Evolutionary conservation across 92 coral and sea anemone species (phyloP).

Genomic region (Palythoa grandis): DNA sequence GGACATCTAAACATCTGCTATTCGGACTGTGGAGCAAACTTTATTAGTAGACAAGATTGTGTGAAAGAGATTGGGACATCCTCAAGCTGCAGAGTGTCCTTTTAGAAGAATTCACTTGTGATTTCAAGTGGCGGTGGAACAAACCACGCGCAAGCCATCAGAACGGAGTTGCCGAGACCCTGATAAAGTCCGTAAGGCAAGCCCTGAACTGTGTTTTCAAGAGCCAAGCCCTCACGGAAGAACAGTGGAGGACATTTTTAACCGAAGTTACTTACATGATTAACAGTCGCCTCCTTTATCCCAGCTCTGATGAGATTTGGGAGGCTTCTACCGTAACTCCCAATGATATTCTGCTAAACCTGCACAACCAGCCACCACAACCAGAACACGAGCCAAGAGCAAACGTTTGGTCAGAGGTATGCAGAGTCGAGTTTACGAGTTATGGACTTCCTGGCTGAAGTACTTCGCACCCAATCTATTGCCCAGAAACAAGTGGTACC

Average conservation of each 20-base stretch:
- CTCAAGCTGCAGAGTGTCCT: background rate
- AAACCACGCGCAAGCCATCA: slow-evolving; percentile 44
- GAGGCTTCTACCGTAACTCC: slow-evolving; percentile 45
- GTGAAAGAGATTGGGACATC: slow-evolving; percentile 48
- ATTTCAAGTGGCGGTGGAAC: slow-evolving; percentile 42
- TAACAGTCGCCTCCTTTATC: background rate
- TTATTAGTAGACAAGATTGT: slow-evolving; percentile 52
- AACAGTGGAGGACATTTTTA: too few species aligned
- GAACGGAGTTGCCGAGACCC: slow-evolving; percentile 28
- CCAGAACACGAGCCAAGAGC: slow-evolving; percentile 18
- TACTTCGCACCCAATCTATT: slow-evolving; percentile 49
- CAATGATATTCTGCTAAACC: slow-evolving; percentile 49
- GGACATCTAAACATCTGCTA: slow-evolving; percentile 62
- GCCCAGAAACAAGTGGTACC: slow-evolving; percentile 54
- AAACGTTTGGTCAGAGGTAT: slow-evolving; percentile 22
- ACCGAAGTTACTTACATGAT: background rate
- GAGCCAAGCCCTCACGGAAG: too few species aligned
- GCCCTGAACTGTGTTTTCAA: background rate
- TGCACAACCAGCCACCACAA: slow-evolving; percentile 54
- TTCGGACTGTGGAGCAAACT: slow-evolving; percentile 65
- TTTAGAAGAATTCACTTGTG: slow-evolving; percentile 35
- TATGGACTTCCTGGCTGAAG: slow-evolving; percentile 39
- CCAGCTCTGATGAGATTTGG: background rate
- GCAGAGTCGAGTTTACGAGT: too few species aligned
- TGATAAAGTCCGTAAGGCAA: slow-evolving; percentile 30